These are phyloP conservation scores for Malacosoma neustria DNA, from an alignment of 2,888 invertebrate genomes.

Conservation along the genomic window DNA sequence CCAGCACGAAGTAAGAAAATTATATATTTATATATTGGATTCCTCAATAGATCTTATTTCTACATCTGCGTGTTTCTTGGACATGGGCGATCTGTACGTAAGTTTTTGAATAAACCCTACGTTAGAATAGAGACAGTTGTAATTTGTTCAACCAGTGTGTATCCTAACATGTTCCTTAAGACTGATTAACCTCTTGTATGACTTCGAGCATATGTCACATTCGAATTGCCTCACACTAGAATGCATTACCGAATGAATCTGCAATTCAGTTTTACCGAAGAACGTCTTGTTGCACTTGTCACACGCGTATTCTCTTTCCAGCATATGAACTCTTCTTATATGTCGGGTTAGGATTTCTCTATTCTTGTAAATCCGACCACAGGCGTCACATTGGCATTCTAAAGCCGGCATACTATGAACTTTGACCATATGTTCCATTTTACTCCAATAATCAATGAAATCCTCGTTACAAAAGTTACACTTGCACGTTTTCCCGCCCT, in stretches of 20 bases:
- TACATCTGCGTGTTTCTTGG: constrained; percentile 25
- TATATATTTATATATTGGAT: constrained; percentile 9
- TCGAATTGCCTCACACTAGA: constrained; percentile 46
- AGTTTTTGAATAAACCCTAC: constrained; percentile 23
- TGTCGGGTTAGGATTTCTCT: constrained; percentile 31
- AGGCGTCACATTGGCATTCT: constrained; percentile 24
- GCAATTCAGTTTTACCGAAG: constrained; percentile 33
- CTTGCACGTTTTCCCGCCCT: constrained; percentile 13
- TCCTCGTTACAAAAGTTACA: constrained; percentile 29
- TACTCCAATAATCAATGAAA: constrained; percentile 27
- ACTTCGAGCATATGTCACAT: constrained; percentile 35
- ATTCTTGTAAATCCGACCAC: constrained; percentile 23
- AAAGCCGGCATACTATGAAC: constrained; percentile 20
- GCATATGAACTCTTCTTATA: constrained; percentile 38
- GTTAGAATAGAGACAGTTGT: constrained; percentile 16
- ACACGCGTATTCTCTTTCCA: constrained; percentile 42
- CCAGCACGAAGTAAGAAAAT: no score
- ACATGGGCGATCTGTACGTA: constrained; percentile 25
- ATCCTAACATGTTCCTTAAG: constrained; percentile 39
- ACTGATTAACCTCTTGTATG: constrained; percentile 35
- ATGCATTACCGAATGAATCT: constrained; percentile 51
- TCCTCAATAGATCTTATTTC: no score
- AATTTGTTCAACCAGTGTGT: constrained; percentile 21
- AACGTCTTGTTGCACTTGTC: constrained; percentile 37
- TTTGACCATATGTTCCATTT: constrained; percentile 20